phyloP scores from a whole-genome alignment of 92 coral and sea anemone genomes.

The Ricordea florida region DNA sequence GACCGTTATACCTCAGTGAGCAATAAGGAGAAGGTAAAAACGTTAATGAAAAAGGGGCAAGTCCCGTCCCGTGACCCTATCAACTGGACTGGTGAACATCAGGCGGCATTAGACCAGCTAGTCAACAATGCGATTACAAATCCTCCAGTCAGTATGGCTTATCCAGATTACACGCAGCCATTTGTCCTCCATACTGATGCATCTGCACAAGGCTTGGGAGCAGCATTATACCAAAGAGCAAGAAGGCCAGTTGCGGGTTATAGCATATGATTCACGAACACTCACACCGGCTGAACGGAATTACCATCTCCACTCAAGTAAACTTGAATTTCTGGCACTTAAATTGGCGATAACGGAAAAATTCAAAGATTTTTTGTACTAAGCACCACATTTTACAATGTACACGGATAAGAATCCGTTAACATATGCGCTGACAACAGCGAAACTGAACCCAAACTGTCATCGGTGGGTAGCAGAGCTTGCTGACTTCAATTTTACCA shows the following conservation, averaged over 20 bases:
- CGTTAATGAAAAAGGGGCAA: too few relatives aligned
- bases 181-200: slow-evolving; percentile 57
- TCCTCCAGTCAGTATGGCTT: slow-evolving; percentile 56
- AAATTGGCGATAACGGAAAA: slow-evolving; percentile 43
- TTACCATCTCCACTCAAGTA: too few relatives aligned
- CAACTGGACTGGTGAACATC: too few relatives aligned
- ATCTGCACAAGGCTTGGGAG: slow-evolving; percentile 52
- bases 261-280: slow-evolving; percentile 54
- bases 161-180: slow-evolving; percentile 44
- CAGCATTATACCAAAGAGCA: slow-evolving; percentile 43
- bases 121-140: too few relatives aligned
- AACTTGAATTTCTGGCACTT: too few relatives aligned
- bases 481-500: slow-evolving; percentile 33
- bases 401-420: slow-evolving; percentile 37
- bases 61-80: too few relatives aligned
- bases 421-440: slow-evolving; percentile 39
- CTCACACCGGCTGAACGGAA: too few relatives aligned
- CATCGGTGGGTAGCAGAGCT: slow-evolving; percentile 51
- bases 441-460: slow-evolving; percentile 35
- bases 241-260: slow-evolving; percentile 27
- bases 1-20: too few relatives aligned
- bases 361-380: slow-evolving; percentile 20
- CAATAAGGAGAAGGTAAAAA: too few relatives aligned
- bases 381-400: slow-evolving; percentile 2
- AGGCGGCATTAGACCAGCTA: too few relatives aligned